Conservation (phyloP, 2,797 vertebrate species). For the Ctenopoma kingsleyae region DNA sequence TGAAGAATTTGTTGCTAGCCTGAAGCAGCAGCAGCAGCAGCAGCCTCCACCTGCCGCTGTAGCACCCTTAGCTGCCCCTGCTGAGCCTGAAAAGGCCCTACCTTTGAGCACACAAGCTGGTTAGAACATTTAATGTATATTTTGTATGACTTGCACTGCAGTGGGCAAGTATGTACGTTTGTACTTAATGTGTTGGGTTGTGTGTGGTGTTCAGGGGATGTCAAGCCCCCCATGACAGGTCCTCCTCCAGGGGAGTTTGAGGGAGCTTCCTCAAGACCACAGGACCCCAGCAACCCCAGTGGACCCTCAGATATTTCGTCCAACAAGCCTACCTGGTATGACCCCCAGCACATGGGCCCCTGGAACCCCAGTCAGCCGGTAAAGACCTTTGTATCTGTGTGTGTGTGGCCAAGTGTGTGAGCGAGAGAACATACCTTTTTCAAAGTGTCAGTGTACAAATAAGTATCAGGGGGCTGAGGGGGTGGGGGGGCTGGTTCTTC, state of each 20-base stretch:
- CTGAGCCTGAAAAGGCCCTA: slow-evolving; percentile 72
- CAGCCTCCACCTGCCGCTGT: slow-evolving; percentile 72
- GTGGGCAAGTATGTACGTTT: background rate
- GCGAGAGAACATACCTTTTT: no score
- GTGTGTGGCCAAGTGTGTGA: no score
- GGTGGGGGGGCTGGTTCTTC: no score
- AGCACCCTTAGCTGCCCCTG: slow-evolving; percentile 66
- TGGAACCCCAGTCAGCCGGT: slow-evolving; percentile 95
- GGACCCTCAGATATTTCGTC: slow-evolving; percentile 89
- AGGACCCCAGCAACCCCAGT: slow-evolving; percentile 87
- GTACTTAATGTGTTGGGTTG: background rate
- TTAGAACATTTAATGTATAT: slow-evolving; percentile 59
- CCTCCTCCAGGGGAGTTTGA: slow-evolving; percentile 91
- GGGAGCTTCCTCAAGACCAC: slow-evolving; percentile 78
- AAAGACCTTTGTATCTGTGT: slow-evolving; percentile 12
- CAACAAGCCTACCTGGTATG: slow-evolving; percentile 93
- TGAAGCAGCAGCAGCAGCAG: slow-evolving; percentile 89
- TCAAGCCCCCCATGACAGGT: slow-evolving; percentile 87
- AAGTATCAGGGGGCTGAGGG: no score
- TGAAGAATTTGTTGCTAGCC: slow-evolving; percentile 91
- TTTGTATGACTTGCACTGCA: background rate
- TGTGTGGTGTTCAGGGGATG: slow-evolving; percentile 84
- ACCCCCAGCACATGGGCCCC: slow-evolving; percentile 91
- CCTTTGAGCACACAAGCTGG: slow-evolving; percentile 78
- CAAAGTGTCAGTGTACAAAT: no score